A percentile compares a stretch with the other conserved stretches of the same genome.
Evolutionary conservation across 2,113 vertebrate genomes (phyloP).

Genomic region (Eleginops maclovinus): DNA sequence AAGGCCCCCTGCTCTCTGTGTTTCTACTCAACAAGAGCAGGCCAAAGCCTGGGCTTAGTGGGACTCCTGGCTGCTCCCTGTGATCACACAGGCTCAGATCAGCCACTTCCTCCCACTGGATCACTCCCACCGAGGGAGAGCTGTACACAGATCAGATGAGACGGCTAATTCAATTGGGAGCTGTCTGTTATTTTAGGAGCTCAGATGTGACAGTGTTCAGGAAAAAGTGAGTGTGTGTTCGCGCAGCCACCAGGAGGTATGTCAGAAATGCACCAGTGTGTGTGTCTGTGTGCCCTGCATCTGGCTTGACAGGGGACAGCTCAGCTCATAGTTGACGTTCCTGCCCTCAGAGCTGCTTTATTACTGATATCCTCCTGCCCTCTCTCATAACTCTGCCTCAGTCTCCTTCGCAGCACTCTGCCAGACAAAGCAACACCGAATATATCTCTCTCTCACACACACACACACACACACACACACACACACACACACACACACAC

Average conservation of each 20-base stretch:
- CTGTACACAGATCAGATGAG: slow-evolving; percentile 55
- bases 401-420: slow-evolving; percentile 54
- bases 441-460: slow-evolving; percentile 8
- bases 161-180: slow-evolving; percentile 62
- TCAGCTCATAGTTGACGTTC: slow-evolving; percentile 75
- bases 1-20: slow-evolving; percentile 47
- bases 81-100: slow-evolving; percentile 52
- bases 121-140: slow-evolving; percentile 35
- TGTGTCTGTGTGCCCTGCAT: slow-evolving; percentile 57
- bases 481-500: slow-evolving; percentile 7
- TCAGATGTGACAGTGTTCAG: slow-evolving; percentile 16
- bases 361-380: slow-evolving; percentile 78
- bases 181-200: slow-evolving; percentile 67
- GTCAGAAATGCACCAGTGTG: slow-evolving; percentile 63
- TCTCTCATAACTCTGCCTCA: slow-evolving; percentile 70
- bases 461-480: slow-evolving; percentile 23
- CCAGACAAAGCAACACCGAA: slow-evolving; percentile 60
- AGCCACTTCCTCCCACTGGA: slow-evolving; percentile 62
- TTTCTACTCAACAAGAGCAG: slow-evolving; percentile 26
- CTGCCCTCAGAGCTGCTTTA: slow-evolving; percentile 67
- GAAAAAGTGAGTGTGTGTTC: slow-evolving; percentile 25
- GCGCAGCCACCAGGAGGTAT: slow-evolving; percentile 46
- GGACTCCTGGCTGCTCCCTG: slow-evolving; percentile 33
- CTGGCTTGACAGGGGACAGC: slow-evolving; percentile 59
- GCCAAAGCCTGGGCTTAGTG: background rate